Base-by-base conservation (phyloP, 2,797 vertebrate genomes). In the Ctenochaetus hawaiiensis region DNA sequence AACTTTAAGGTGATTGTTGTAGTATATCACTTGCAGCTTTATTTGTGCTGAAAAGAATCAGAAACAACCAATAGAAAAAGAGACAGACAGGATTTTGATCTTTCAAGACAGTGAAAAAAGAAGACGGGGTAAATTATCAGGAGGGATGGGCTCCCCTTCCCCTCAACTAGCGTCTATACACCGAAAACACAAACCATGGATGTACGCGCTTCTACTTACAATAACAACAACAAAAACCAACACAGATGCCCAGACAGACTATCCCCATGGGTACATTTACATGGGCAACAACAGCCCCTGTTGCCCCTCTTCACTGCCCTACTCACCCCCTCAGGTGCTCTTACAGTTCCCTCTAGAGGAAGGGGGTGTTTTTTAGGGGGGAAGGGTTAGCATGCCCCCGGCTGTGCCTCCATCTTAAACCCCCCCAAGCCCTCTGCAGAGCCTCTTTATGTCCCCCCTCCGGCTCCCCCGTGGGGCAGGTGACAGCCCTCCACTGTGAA, bases 391-490 rank as follows among this genome's bases (percentile, higher is more conserved):
- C 89, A 81, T 81, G 82, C 89, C 93, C 91, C 91, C 77, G 90
- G 94, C 90, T 93, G 88, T 90, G 88, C 94, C 91, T 90, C 82
- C 78, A 77, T 83, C 72, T 37, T 83, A 57, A 1, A 61, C 61
- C 82, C 85, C 87, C 83, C 78, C 67, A 30, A 83, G 87, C 93
- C 93, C 93, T 88, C 83, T 87, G 91, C 91, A 84, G 92, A 88
- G 91, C 91, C 94, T 93, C 90, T 90, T 94, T 81, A 92, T 83
- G 86, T 92, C 93, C 94, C 90, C 92, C 95, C 92, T 83, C 82
- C 65, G 70, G 95, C 94, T 95, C 96, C 96, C 97, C 97, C 95
- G 94, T 96, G 94, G 97, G 97, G 97, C 97, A 99, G 97, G 97
- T 99, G 98, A 98, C 96, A 97, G 95, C 91, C 95, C 94, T 95